phyloP scores from a whole-genome alignment of 2,113 vertebrate genomes.

The Passerina amoena region DNA sequence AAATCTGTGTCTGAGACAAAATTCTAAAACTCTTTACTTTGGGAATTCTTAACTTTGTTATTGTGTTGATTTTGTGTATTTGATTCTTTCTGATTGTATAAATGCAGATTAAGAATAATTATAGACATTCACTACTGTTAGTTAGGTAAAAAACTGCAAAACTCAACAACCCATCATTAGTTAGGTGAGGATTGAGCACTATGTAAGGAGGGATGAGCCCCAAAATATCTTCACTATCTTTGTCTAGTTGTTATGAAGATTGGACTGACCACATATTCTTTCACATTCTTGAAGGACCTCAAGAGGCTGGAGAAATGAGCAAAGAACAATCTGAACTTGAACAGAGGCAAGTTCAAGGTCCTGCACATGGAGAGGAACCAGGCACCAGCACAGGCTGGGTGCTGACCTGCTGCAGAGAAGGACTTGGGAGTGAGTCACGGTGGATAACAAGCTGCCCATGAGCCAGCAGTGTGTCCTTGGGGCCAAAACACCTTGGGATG shows the following conservation, averaged over 20 bases:
- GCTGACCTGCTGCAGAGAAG: neutral
- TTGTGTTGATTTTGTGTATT: neutral
- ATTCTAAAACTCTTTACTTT: neutral
- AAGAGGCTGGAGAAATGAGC: neutral
- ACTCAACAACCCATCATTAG: accelerated
- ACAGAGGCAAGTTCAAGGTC: too few relatives aligned
- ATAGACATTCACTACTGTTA: neutral
- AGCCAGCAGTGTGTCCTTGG: neutral
- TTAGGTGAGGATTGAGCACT: neutral
- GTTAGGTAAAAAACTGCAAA: neutral
- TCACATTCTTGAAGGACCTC: neutral
- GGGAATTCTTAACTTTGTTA: neutral
- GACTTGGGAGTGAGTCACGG: too few relatives aligned
- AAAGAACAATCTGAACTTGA: neutral
- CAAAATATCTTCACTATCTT: neutral
- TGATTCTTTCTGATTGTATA: neutral
- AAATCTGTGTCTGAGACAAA: accelerated
- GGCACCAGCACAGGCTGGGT: neutral
- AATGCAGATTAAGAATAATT: neutral
- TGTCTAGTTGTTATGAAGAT: neutral
- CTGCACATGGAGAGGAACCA: neutral
- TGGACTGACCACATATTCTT: neutral
- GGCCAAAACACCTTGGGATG: neutral
- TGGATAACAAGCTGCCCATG: too few relatives aligned
- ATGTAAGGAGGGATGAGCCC: neutral